phyloP scores from a whole-genome alignment of 2,797 vertebrate species.

The Catamblyrhynchus diadema region DNA sequence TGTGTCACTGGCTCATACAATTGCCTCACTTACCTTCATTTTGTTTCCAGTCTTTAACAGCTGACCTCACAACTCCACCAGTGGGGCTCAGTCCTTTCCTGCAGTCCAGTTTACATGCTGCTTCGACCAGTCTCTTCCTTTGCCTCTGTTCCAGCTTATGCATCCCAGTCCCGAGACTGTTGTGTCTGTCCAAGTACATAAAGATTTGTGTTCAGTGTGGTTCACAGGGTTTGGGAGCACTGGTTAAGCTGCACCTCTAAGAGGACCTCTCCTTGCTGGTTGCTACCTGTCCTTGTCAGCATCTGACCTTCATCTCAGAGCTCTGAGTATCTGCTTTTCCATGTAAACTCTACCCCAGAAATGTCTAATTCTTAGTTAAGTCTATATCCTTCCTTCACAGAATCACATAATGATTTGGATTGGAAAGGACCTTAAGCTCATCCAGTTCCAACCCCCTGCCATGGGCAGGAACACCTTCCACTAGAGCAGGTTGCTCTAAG shows the following conservation, averaged over 20 bases:
- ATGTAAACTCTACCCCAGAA: neutral
- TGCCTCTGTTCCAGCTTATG: neutral
- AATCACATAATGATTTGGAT: neutral
- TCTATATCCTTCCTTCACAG: neutral
- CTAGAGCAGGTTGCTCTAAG: neutral
- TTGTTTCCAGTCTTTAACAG: neutral
- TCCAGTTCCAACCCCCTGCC: neutral
- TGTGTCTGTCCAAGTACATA: neutral
- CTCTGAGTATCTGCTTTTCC: neutral
- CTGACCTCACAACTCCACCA: neutral
- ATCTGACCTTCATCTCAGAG: neutral
- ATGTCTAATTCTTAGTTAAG: neutral
- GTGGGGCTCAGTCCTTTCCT: neutral
- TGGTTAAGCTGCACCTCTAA: neutral
- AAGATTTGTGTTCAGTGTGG: neutral
- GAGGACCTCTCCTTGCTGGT: neutral
- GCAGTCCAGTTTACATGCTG: neutral
- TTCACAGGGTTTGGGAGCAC: neutral
- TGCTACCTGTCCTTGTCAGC: neutral
- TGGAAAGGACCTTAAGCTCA: neutral
- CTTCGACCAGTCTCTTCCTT: neutral
- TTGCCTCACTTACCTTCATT: neutral
- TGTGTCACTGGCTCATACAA: neutral
- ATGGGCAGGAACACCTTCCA: neutral
- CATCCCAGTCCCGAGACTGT: fast-evolving